phyloP scores from a whole-genome alignment of 2,888 invertebrate species.

The Drosophila lacicola region DNA sequence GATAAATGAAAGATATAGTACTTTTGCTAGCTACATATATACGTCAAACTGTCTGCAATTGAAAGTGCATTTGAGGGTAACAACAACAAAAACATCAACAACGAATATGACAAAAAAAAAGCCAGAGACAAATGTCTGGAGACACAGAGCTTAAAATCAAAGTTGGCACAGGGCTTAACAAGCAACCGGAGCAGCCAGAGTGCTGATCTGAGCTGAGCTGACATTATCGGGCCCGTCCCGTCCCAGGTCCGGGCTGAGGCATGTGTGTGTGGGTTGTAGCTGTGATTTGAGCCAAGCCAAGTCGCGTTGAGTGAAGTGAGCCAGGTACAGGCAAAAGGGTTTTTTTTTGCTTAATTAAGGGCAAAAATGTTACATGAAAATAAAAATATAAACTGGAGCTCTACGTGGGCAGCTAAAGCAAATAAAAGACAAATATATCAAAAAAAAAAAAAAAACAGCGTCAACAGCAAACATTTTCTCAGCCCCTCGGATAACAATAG shows the following conservation, averaged over 20 bases:
- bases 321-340: slow-evolving; percentile 58
- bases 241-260: slow-evolving; percentile 46
- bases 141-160: slow-evolving; percentile 71
- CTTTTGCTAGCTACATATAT: slow-evolving; percentile 65
- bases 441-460: slow-evolving; percentile 29
- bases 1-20: slow-evolving; percentile 78
- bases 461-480: slow-evolving; percentile 22
- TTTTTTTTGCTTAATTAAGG: slow-evolving; percentile 74
- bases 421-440: slow-evolving; percentile 45
- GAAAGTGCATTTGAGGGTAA: slow-evolving; percentile 78
- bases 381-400: slow-evolving; percentile 54
- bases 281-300: slow-evolving; percentile 52
- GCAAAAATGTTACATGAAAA: slow-evolving; percentile 55
- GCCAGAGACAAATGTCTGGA: slow-evolving; percentile 70
- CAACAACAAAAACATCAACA: slow-evolving; percentile 38
- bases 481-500: slow-evolving; percentile 48
- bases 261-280: slow-evolving; percentile 71
- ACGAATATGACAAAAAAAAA: slow-evolving; percentile 37
- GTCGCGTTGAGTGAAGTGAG: slow-evolving; percentile 51
- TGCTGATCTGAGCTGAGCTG: slow-evolving; percentile 66
- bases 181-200: slow-evolving; percentile 60
- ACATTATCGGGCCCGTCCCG: slow-evolving; percentile 64
- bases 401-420: slow-evolving; percentile 59
- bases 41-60: slow-evolving; percentile 78
- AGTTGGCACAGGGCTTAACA: slow-evolving; percentile 76